Evolutionary conservation across 2,888 invertebrate genomes (phyloP).

Genomic region (Elysia crispata): DNA sequence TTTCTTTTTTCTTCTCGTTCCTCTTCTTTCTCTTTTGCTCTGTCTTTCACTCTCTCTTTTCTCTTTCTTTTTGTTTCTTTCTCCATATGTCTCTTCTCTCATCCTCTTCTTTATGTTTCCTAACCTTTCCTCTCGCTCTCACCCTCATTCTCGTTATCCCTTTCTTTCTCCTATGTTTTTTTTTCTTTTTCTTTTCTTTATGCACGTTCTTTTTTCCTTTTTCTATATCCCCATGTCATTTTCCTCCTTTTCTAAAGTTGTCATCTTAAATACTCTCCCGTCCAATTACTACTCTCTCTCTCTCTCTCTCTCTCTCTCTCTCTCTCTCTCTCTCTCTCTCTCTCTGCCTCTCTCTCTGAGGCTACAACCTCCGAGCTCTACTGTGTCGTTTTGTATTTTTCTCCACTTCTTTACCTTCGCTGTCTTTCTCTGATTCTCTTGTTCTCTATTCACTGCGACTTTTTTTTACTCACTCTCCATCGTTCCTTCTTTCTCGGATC

Average conservation of each 20-base stretch:
- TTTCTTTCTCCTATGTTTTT: constrained; percentile 66
- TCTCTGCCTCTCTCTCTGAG: background rate
- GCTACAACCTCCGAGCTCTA: background rate
- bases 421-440: constrained; percentile 53
- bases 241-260: constrained; percentile 63
- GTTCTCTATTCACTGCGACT: too few species aligned
- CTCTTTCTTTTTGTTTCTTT: constrained; percentile 80
- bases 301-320: constrained; percentile 73
- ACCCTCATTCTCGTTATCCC: constrained; percentile 80
- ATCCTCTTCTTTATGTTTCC: constrained; percentile 60
- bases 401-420: constrained; percentile 80
- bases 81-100: constrained; percentile 63
- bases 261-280: constrained; percentile 80
- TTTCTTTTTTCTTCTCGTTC: constrained; percentile 46
- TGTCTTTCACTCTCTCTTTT: constrained; percentile 76
- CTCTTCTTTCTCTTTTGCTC: constrained; percentile 55
- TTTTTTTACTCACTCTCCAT: too few species aligned
- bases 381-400: constrained; percentile 54
- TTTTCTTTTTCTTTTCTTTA: constrained; percentile 41
- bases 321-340: constrained; percentile 80
- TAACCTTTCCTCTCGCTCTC: constrained; percentile 78
- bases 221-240: constrained; percentile 52
- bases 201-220: constrained; percentile 26
- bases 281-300: constrained; percentile 75
- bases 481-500: too few species aligned